These are phyloP conservation scores for Xylocampa areola DNA, from an alignment of 2,888 invertebrate genomes.

Conservation along the genomic window DNA sequence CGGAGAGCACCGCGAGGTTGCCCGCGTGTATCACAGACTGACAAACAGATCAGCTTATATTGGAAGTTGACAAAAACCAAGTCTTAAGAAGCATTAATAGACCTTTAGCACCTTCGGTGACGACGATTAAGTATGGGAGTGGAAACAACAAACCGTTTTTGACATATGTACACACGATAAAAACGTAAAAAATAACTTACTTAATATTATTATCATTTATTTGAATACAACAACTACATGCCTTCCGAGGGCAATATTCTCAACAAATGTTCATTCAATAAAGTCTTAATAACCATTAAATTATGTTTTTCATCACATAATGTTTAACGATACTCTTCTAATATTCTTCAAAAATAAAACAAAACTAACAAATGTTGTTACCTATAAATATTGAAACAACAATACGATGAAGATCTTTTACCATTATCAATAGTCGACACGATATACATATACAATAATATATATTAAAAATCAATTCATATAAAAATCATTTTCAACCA, in stretches of 20 bases:
- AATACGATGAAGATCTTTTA: constrained; percentile 67
- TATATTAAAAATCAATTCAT: constrained; percentile 86
- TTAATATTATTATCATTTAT: constrained; percentile 89
- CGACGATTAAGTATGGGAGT: constrained; percentile 82
- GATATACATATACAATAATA: constrained; percentile 80
- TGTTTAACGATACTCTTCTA: constrained; percentile 87
- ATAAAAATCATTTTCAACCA: constrained; percentile 87
- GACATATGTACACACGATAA: constrained; percentile 88
- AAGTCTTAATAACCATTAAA: constrained; percentile 88
- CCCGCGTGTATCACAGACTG: constrained; percentile 55
- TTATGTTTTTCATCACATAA: constrained; percentile 87
- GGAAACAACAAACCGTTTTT: constrained; percentile 86
- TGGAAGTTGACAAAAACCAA: constrained; percentile 72
- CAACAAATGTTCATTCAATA: constrained; percentile 88
- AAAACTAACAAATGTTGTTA: constrained; percentile 79
- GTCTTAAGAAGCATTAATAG: constrained; percentile 86
- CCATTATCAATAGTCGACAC: constrained; percentile 77
- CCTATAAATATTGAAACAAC: constrained; percentile 74
- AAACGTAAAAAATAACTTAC: constrained; percentile 90
- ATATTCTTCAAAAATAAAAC: constrained; percentile 80
- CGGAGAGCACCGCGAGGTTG: constrained; percentile 28
- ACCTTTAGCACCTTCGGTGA: constrained; percentile 89
- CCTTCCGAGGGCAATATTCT: constrained; percentile 86
- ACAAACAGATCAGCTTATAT: constrained; percentile 63
- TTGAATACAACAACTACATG: constrained; percentile 89